Evolutionary conservation across 2,888 invertebrate genomes (phyloP), one percentile per base, ranked within the genome.

Genomic region (Pollenia griseotomentosa): DNA sequence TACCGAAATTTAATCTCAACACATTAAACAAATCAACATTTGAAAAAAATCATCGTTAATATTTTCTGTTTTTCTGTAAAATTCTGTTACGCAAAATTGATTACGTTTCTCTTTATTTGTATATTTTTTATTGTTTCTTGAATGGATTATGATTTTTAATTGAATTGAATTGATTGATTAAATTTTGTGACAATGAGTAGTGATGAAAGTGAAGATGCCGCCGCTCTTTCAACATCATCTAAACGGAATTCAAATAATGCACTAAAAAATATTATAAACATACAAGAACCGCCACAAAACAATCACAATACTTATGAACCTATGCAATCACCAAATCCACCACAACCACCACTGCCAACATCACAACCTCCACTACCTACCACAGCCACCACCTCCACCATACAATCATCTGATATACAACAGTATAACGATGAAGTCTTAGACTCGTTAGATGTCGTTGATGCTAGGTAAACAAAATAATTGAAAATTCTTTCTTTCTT

Each of bases 381-480:
- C 91, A 90, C 90, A 88, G 88, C 88, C 91, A 91, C 90, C 89
- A 90, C 90, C 87, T 88, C 88, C 88, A 88, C 88, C 77, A 89
- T 89, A 89, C 90, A 89, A 89, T 90, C 91, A 86, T 90, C 91
- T 81, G 90, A 90, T 89, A 90, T 89, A 89, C 88, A 88, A 89
- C 88, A 90, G 87, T 88, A 90, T 88, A 89, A 88, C 84, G 89
- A 88, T 88, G 89, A 89, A 82, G 91, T 91, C 91, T 90, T 91
- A 90, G 91, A 91, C 89, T 90, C 92, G 81, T 88, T 91, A 92
- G 93, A 92, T 90, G 92, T 91, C 79, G 90, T 91, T 90, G 93
- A 93, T 90, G 88, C 89, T 93, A 93, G 92, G 92, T 93, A 93
- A 93, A 83, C 80, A 33, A 83, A 80, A 55, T 40, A 70, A 66